A percentile compares a stretch with the other conserved stretches of the same genome.
phyloP scores from a whole-genome alignment of 2,797 vertebrate genomes.

The Malacoraja senta region DNA sequence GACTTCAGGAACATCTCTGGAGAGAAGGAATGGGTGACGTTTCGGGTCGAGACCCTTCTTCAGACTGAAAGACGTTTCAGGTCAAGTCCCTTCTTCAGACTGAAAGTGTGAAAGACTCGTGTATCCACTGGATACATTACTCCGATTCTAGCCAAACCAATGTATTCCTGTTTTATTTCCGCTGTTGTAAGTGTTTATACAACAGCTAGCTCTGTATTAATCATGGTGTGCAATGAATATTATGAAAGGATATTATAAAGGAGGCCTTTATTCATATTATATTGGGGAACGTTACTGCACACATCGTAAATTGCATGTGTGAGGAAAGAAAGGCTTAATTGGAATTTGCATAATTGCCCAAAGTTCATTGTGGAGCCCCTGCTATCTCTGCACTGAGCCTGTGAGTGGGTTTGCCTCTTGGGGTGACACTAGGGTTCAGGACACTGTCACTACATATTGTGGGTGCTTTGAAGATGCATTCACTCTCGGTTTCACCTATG shows the following conservation, averaged over 20 bases:
- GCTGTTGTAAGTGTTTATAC: background rate
- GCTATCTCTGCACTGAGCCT: background rate
- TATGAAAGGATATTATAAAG: background rate
- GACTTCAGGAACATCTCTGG: too few relatives aligned
- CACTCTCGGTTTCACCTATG: background rate
- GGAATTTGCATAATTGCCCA: background rate
- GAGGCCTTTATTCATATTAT: background rate
- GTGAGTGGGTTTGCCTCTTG: background rate
- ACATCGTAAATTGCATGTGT: background rate
- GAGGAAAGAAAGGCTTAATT: background rate
- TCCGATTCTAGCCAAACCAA: too few relatives aligned
- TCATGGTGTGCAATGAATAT: background rate
- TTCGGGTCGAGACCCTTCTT: too few relatives aligned
- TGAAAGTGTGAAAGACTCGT: too few relatives aligned
- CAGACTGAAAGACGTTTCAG: too few relatives aligned
- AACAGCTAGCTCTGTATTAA: background rate
- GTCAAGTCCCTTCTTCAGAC: too few relatives aligned
- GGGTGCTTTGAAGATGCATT: background rate
- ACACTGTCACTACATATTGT: background rate
- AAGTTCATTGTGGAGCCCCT: too few relatives aligned
- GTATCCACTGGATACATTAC: too few relatives aligned
- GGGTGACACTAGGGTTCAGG: background rate
- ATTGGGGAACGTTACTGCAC: background rate
- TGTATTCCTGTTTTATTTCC: background rate
- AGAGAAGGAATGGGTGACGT: too few relatives aligned